Base-by-base conservation (phyloP, 2,888 invertebrate genomes). In the Tiphia femorata region DNA sequence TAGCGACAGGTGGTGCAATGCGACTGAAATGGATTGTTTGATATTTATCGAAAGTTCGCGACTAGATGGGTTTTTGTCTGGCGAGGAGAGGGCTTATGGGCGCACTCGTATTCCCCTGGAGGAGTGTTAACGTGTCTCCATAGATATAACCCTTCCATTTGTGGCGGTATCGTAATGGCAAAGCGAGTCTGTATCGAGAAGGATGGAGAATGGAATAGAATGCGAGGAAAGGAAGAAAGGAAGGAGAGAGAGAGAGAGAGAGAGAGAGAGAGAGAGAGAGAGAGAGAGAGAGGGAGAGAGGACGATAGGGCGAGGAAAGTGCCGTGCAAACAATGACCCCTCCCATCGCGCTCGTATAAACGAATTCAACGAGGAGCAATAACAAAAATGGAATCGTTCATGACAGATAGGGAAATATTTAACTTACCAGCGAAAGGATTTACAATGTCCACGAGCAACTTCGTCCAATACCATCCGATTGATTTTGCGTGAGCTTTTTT, bases 131-230 rank as follows among this genome's bases (percentile, higher is more conserved):
- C 41, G 14, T 33, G 10, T 37, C 23, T 55, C 50, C 55, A 55
- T 57, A 56, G 52, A 60, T 58, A 51, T 38, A 62, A 58, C 51
- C 62, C 62, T 62, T 60, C 57, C 67, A 52, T 60, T 57, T 54
- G 50, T 54, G 41, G 40, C 48, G 55, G 58, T 53, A 60, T 50
- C 55, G 52, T 70, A 70, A 70, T 70, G 56, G 62, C 51, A 57
- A 43, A 57, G n/a, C n/a, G 51, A 49, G 54, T 49, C 43, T 37
- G 46, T 52, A 8, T 42, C 42, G 27, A 8, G 7, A 37, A 37
- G 19, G 17, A 8, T 16, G 14, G 25, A 25, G 5, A 25, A 8
- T 6, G 25, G 25, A 6, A 25, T 8, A 25, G 25, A 8, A 6
- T 4, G 25, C 4, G 25, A 25, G 4, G 8, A 8, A 25, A 8